Conservation (phyloP, 2,797 vertebrate species). For the Ataeniobius toweri region DNA sequence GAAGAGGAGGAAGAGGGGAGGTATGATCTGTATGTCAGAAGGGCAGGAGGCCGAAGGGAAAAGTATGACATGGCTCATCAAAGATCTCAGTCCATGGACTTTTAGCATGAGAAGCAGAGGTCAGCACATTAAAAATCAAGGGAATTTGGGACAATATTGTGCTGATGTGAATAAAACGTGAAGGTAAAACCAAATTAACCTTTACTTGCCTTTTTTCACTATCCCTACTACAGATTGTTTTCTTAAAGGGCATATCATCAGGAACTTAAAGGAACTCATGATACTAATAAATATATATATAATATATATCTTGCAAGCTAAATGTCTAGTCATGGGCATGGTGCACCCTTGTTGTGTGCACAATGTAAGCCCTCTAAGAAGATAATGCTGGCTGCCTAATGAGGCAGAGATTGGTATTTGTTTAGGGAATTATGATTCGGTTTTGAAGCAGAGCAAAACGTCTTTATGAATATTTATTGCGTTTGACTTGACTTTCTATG, state of each 20-base stretch:
- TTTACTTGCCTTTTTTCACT: slow-evolving; percentile 4
- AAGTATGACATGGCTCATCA: slow-evolving; percentile 86
- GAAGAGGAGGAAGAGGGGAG: slow-evolving; percentile 58
- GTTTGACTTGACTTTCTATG: background rate
- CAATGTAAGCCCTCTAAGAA: background rate
- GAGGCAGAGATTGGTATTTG: no score
- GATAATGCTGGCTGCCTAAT: background rate
- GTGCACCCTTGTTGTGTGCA: background rate
- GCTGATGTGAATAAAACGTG: slow-evolving; percentile 1
- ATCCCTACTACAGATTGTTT: background rate
- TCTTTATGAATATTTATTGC: background rate
- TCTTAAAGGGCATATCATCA: background rate
- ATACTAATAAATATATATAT: background rate
- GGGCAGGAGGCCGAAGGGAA: slow-evolving; percentile 72
- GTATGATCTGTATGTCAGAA: slow-evolving; percentile 86
- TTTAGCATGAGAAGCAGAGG: slow-evolving; percentile 70
- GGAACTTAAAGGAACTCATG: background rate
- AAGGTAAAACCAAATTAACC: slow-evolving; percentile 2
- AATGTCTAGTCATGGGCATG: background rate
- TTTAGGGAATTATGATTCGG: background rate
- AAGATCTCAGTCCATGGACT: slow-evolving; percentile 92
- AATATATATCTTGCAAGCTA: background rate
- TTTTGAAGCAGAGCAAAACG: background rate
- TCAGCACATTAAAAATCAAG: background rate
- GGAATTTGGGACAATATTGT: background rate